Evolutionary conservation across 2,113 vertebrate species (phyloP).

Genomic region (Guaruba guarouba): DNA sequence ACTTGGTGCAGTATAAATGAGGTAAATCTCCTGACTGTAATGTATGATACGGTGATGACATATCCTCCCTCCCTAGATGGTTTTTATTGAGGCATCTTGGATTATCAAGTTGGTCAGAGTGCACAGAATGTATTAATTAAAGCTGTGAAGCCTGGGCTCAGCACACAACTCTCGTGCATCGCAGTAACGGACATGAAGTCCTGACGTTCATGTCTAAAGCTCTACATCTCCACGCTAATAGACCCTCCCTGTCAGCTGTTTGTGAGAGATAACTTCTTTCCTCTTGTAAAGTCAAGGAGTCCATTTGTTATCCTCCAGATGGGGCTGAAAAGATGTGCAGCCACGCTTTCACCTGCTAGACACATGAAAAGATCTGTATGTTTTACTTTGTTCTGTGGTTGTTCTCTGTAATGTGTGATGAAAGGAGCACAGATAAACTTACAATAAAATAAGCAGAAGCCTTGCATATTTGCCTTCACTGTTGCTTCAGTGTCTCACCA

Average conservation of each 20-base stretch:
- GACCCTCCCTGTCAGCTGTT: slow-evolving; percentile 15
- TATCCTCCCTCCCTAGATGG: slow-evolving; percentile 20
- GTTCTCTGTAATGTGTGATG: background rate
- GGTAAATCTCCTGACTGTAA: slow-evolving; percentile 18
- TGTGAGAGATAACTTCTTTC: background rate
- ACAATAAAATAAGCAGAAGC: background rate
- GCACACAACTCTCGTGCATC: background rate
- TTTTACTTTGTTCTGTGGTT: background rate
- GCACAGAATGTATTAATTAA: slow-evolving; percentile 57
- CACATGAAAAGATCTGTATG: rapidly evolving
- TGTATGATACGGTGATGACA: slow-evolving; percentile 25
- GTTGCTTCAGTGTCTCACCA: background rate
- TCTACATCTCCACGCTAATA: background rate
- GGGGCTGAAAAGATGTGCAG: background rate
- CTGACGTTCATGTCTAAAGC: background rate
- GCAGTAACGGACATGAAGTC: background rate
- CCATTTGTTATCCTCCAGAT: slow-evolving; percentile 34
- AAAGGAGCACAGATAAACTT: background rate
- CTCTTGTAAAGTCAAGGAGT: slow-evolving; percentile 10
- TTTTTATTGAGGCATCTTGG: slow-evolving; percentile 47
- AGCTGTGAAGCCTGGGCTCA: background rate
- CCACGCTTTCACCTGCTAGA: background rate
- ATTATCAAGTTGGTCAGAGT: slow-evolving; percentile 47
- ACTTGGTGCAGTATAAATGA: background rate
- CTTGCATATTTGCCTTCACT: background rate